phyloP scores from a whole-genome alignment of 1,140 invertebrate genomes.

The Protaetia brevitarsis region DNA sequence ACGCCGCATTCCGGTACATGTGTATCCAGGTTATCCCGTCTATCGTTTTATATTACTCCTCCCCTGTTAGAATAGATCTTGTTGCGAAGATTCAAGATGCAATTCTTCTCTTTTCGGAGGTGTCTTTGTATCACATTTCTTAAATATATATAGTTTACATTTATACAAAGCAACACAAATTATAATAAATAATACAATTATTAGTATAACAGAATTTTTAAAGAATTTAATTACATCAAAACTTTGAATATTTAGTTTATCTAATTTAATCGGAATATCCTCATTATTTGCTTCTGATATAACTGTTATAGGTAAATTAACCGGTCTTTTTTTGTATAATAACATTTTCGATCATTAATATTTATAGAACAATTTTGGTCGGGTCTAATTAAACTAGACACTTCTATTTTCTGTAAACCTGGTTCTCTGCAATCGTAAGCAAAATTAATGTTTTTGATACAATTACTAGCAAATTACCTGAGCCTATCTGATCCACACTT shows the following conservation, averaged over 20 bases:
- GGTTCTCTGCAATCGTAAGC: background rate
- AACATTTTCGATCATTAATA: background rate
- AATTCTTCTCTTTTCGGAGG: too few species aligned
- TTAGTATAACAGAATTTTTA: background rate
- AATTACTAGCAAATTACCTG: background rate
- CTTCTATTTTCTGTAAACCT: background rate
- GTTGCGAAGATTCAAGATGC: too few species aligned
- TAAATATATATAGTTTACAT: background rate
- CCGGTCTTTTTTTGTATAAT: background rate
- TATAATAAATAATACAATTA: background rate
- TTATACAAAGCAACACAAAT: background rate
- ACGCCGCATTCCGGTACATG: too few species aligned
- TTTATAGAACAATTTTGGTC: background rate
- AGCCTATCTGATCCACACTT: background rate
- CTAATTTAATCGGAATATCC: background rate
- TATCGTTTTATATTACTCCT: background rate
- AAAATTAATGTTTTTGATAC: background rate
- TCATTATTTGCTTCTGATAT: background rate
- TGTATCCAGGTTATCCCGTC: too few species aligned
- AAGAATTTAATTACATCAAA: background rate
- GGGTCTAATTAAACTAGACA: background rate
- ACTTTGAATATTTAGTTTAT: background rate
- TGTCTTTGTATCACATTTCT: background rate
- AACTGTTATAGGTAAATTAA: background rate
- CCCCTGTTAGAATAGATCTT: background rate